These are phyloP conservation scores for Marronus borbonicus DNA, from an alignment of 2,888 invertebrate species.

Conservation along the genomic window DNA sequence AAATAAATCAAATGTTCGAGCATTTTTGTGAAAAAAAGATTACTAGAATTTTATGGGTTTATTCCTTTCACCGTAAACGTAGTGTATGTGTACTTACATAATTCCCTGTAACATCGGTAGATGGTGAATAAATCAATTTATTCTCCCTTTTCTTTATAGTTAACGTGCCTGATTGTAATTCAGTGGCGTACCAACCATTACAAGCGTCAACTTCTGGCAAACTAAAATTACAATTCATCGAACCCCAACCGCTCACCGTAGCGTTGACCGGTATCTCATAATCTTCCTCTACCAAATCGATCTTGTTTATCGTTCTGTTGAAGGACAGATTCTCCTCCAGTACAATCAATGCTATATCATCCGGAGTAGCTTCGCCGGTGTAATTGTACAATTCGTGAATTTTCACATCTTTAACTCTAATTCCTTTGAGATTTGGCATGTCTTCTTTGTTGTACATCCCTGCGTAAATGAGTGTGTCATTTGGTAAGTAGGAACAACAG, in stretches of 20 bases:
- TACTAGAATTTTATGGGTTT: too few species aligned
- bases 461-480: slow-evolving; percentile 7
- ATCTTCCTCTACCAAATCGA: slow-evolving; percentile 14
- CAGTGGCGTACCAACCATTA: slow-evolving; percentile 22
- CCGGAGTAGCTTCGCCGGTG: slow-evolving; percentile 28
- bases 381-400: slow-evolving; percentile 33
- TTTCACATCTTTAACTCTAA: slow-evolving; percentile 10
- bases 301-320: not conserved
- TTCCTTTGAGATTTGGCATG: not conserved
- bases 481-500: slow-evolving; percentile 12
- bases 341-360: slow-evolving; percentile 30
- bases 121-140: slow-evolving; percentile 22
- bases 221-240: slow-evolving; percentile 28
- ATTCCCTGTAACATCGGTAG: slow-evolving; percentile 12
- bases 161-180: slow-evolving; percentile 22
- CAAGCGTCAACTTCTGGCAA: slow-evolving; percentile 13
- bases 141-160: slow-evolving; percentile 7
- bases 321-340: slow-evolving; percentile 12
- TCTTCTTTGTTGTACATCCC: slow-evolving; percentile 21
- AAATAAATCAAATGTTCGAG: too few species aligned
- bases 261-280: slow-evolving; percentile 4
- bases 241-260: slow-evolving; percentile 34
- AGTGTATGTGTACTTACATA: slow-evolving; percentile 8
- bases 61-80: too few species aligned
- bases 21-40: too few species aligned